Conservation (phyloP, 2,888 invertebrate genomes). For the Apamea epomidion region DNA sequence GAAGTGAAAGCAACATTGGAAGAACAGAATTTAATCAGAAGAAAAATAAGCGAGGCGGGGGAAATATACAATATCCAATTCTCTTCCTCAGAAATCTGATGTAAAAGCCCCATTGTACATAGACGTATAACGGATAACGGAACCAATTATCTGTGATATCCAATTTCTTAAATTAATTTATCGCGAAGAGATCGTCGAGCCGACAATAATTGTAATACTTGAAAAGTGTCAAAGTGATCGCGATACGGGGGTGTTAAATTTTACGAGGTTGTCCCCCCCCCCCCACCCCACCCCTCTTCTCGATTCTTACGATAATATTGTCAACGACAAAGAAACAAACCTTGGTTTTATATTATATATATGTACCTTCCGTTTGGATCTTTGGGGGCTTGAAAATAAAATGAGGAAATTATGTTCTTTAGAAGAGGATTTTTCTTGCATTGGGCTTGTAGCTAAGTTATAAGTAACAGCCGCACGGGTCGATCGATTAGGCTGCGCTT, state of each 20-base stretch:
- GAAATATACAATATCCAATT: slow-evolving; percentile 66
- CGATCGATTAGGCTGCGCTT: too few species aligned
- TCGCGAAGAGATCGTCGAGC: slow-evolving; percentile 49
- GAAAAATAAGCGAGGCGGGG: slow-evolving; percentile 57
- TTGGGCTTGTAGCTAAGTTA: too few species aligned
- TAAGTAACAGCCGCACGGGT: too few species aligned
- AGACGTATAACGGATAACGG: slow-evolving; percentile 54
- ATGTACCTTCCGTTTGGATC: slow-evolving; percentile 7
- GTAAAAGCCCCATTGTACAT: slow-evolving; percentile 46
- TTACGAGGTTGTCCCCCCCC: slow-evolving; percentile 40
- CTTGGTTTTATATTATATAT: slow-evolving; percentile 36
- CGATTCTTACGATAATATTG: slow-evolving; percentile 47
- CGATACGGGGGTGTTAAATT: slow-evolving; percentile 56
- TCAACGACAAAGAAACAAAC: slow-evolving; percentile 36
- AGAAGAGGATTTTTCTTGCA: background rate
- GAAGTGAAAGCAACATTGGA: slow-evolving; percentile 49
- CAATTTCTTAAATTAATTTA: slow-evolving; percentile 69
- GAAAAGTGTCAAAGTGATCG: slow-evolving; percentile 59
- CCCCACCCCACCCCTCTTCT: slow-evolving; percentile 10
- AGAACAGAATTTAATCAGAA: slow-evolving; percentile 60
- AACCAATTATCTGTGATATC: slow-evolving; percentile 65
- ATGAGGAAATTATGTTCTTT: background rate
- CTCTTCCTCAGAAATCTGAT: slow-evolving; percentile 55
- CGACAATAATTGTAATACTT: slow-evolving; percentile 64
- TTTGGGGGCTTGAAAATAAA: background rate